Percentiles rank a stretch among this genome's conserved stretches.
Evolutionary conservation across 2,797 vertebrate genomes (phyloP).

Genomic region (Chrysocyon brachyurus): DNA sequence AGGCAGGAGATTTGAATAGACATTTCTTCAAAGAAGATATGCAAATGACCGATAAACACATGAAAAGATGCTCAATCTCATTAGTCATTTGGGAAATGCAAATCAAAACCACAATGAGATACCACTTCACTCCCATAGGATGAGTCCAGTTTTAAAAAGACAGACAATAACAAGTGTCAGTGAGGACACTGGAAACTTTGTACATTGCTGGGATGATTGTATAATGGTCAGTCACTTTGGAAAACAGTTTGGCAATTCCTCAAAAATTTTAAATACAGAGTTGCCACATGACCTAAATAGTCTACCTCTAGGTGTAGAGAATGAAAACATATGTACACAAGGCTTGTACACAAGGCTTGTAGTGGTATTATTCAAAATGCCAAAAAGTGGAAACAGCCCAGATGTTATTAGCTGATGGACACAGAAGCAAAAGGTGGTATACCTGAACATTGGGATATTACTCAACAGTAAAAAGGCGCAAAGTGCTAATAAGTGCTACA

Average conservation of each 20-base stretch:
- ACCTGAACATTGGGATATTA: not conserved
- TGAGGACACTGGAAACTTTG: not conserved
- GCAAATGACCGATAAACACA: not conserved
- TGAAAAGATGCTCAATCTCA: not conserved
- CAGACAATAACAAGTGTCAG: not conserved
- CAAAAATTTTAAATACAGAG: not conserved
- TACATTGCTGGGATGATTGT: not conserved
- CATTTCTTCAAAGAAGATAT: constrained; percentile 36
- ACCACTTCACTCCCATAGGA: not conserved
- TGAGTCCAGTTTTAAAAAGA: not conserved
- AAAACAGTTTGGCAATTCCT: constrained; percentile 26
- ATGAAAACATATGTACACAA: not conserved
- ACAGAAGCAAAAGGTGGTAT: not conserved
- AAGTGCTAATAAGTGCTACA: not conserved
- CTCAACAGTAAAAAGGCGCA: not conserved
- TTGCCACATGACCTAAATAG: not conserved
- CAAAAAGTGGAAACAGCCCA: not conserved
- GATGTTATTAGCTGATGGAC: not conserved
- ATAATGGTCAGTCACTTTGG: not conserved
- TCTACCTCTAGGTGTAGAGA: not conserved
- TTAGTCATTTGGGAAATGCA: constrained; percentile 50
- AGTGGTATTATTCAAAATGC: not conserved
- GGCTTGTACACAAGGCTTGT: not conserved
- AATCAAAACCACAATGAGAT: constrained; percentile 47
- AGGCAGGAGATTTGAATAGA: not conserved